A percentile compares a stretch with the other conserved stretches of the same genome.
Conservation (phyloP, 1,140 invertebrate species). For the Zophobas morio region DNA sequence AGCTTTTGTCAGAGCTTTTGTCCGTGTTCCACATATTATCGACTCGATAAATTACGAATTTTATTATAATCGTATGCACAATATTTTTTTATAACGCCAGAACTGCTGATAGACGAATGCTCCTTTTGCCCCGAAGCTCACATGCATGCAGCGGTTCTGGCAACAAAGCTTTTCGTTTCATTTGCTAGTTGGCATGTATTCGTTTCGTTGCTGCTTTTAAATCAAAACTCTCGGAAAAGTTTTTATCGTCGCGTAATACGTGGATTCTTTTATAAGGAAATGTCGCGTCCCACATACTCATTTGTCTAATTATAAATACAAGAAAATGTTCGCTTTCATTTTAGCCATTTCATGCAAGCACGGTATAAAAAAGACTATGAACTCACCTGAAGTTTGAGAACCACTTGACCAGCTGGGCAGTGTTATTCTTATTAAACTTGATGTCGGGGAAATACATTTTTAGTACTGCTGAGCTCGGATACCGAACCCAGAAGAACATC, state of each 20-base stretch:
- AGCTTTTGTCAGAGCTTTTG: slow-evolving; percentile 45
- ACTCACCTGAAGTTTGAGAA: slow-evolving; percentile 99
- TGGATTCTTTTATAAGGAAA: slow-evolving; percentile 14
- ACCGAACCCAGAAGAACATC: slow-evolving; percentile 99
- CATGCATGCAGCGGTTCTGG: slow-evolving; percentile 50
- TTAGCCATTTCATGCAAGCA: too few species aligned
- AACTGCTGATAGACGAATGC: slow-evolving; percentile 43
- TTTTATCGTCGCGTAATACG: slow-evolving; percentile 47
- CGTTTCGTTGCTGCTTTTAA: slow-evolving; percentile 50
- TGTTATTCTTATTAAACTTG: slow-evolving; percentile 99
- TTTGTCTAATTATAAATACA: neutral
- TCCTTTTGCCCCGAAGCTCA: slow-evolving; percentile 49
- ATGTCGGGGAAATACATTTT: slow-evolving; percentile 99
- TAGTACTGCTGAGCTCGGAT: slow-evolving; percentile 97
- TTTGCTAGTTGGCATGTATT: slow-evolving; percentile 53
- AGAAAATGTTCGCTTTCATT: too few species aligned
- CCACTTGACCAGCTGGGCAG: slow-evolving; percentile 99
- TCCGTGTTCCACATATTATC: slow-evolving; percentile 17
- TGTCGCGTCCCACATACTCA: slow-evolving; percentile 36
- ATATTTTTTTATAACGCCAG: slow-evolving; percentile 18
- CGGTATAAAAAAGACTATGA: neutral
- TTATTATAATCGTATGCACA: neutral
- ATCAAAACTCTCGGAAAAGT: slow-evolving; percentile 56
- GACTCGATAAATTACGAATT: slow-evolving; percentile 20
- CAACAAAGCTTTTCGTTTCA: slow-evolving; percentile 56